phyloP scores from a whole-genome alignment of 2,797 vertebrate genomes.

The Pseudomugil gertrudae region DNA sequence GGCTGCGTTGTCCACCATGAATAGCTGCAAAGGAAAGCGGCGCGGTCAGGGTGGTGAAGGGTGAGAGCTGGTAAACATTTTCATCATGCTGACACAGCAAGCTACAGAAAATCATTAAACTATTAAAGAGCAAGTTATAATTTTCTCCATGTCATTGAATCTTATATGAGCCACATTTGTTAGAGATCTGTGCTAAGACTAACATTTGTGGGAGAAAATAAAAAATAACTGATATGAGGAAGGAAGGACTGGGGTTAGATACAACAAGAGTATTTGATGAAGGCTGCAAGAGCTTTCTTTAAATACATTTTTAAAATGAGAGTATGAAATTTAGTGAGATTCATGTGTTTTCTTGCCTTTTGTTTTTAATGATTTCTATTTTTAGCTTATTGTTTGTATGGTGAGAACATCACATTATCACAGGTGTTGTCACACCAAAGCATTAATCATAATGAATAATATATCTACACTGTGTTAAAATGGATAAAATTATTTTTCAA shows the following conservation, averaged over 20 bases:
- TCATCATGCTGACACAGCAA: constrained; percentile 49
- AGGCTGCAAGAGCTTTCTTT: constrained; percentile 6
- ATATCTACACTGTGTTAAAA: constrained; percentile 1
- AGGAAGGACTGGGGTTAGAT: not conserved
- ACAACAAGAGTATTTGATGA: constrained; percentile 9
- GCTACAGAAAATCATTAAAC: constrained; percentile 62
- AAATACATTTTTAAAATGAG: not conserved
- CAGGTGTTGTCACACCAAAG: too few species aligned
- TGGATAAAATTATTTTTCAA: constrained; percentile 27
- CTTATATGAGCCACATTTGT: constrained; percentile 27
- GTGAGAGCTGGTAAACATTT: constrained; percentile 41
- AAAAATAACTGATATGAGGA: constrained; percentile 6
- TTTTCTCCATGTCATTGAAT: constrained; percentile 34
- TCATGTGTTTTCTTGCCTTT: constrained; percentile 6
- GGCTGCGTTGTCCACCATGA: constrained; percentile 99
- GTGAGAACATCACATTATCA: too few species aligned
- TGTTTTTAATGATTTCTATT: not conserved
- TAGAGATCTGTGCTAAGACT: constrained; percentile 11
- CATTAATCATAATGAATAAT: not conserved
- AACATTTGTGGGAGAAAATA: constrained; percentile 7
- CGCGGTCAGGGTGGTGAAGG: constrained; percentile 39
- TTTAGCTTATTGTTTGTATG: too few species aligned
- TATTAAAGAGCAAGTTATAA: constrained; percentile 42
- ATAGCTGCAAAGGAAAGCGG: constrained; percentile 85
- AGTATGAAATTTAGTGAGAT: not conserved